phyloP scores from a whole-genome alignment of 2,113 vertebrate genomes.

The Agelaius phoeniceus region DNA sequence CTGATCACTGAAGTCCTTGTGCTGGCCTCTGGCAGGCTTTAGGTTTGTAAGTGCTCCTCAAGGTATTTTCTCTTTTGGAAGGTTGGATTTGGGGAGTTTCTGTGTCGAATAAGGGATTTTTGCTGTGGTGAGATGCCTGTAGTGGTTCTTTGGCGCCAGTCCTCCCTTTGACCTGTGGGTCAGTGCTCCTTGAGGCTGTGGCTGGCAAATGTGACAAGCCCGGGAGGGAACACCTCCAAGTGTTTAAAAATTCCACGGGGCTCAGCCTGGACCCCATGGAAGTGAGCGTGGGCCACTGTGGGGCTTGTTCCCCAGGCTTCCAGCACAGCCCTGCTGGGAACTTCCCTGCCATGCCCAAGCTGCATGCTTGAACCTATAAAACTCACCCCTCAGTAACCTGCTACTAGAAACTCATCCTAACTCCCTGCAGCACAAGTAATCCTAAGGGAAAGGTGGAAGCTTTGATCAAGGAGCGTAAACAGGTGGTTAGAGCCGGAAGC shows the following conservation, averaged over 20 bases:
- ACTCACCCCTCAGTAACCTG: background rate
- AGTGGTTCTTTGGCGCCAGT: background rate
- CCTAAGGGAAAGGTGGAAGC: background rate
- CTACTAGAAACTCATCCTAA: background rate
- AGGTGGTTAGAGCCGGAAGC: background rate
- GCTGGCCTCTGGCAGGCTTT: background rate
- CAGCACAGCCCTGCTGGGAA: background rate
- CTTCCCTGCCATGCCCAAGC: background rate
- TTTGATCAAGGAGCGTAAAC: background rate
- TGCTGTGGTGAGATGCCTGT: background rate
- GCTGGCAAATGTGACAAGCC: background rate
- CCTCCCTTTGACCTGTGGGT: background rate
- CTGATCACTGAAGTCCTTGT: background rate
- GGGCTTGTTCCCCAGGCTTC: background rate
- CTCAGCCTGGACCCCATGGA: background rate
- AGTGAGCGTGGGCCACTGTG: background rate
- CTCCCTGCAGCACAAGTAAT: background rate
- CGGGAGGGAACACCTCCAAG: background rate
- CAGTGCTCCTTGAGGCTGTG: background rate
- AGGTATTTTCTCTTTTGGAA: background rate
- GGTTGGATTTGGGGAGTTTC: background rate
- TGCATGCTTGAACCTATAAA: background rate
- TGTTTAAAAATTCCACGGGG: background rate
- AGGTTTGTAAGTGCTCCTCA: conserved; percentile 16
- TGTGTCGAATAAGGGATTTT: background rate